phyloP scores from a whole-genome alignment of 2,888 invertebrate species.

The Agriopis marginaria region DNA sequence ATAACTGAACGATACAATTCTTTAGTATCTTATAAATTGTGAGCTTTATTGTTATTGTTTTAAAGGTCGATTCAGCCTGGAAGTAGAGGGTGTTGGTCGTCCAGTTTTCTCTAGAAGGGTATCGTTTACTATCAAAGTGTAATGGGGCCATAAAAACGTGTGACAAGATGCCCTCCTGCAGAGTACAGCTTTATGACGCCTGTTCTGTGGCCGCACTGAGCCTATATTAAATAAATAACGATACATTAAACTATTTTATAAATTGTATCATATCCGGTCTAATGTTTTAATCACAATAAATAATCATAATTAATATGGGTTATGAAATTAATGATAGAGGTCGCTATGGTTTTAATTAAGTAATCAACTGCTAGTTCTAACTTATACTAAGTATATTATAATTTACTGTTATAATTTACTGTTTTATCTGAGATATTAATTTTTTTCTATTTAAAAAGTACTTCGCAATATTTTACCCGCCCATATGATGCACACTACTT shows the following conservation, averaged over 20 bases:
- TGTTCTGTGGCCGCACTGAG: conserved; percentile 41
- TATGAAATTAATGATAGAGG: conserved; percentile 9
- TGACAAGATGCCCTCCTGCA: conserved; percentile 61
- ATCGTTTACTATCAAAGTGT: conserved; percentile 58
- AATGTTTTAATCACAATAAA: conserved; percentile 25
- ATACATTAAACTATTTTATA: conserved; percentile 31
- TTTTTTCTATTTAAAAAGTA: too few species aligned
- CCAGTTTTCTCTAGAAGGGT: conserved; percentile 46
- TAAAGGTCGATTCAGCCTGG: conserved; percentile 33
- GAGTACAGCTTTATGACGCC: conserved; percentile 57
- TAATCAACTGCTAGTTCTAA: neutral
- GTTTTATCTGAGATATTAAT: neutral
- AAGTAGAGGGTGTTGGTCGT: conserved; percentile 14
- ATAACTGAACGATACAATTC: conserved; percentile 31
- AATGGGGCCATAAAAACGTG: conserved; percentile 65
- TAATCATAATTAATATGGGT: conserved; percentile 13
- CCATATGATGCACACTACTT: too few species aligned
- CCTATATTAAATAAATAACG: conserved; percentile 32
- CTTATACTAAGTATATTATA: neutral
- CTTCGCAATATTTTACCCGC: too few species aligned
- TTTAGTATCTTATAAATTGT: conserved; percentile 24
- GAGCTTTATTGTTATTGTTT: conserved; percentile 27
- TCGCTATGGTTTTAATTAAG: conserved; percentile 5
- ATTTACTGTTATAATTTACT: neutral
- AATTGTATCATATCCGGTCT: conserved; percentile 31